Evolutionary conservation across 2,113 vertebrate species (phyloP), one percentile per base, ranked within the genome.

Genomic region (Chlorodrepanis virens): DNA sequence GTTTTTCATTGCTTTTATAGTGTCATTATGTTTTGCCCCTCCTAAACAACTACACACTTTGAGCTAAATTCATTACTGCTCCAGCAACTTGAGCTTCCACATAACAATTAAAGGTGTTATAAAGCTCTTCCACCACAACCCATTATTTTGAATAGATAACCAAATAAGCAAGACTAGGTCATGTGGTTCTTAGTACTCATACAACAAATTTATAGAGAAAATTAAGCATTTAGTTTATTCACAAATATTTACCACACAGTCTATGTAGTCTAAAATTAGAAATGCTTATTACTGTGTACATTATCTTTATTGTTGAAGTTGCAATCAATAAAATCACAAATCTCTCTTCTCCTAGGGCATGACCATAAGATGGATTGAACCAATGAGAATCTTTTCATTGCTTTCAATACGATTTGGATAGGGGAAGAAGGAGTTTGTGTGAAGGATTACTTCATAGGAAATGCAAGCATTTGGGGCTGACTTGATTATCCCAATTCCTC

Each of bases 141-240:
- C 31, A 75, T 95, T 90, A 89, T 89, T 94, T 75, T 81, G 71
- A 74, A 86, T n/a, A 70, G 76, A 86, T 83, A 95, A 90, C 53
- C 67, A 88, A 96, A 90, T 86, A 85, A 81, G 56, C 56, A 94
- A 87, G 65, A 75, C 60, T 68, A 71, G 6, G 23, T 84, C 24
- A 15, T 77, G 61, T 76, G 57, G 70, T 91, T 96, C 79, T 90
- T 93, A 56, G 45, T 33, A 50, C 53, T 81, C 44, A 71, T 47
- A 53, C 16, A 90, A 49, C 42, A 94, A 93, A 96, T 94, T 95
- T 93, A 95, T 84, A 84, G 70, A 78, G 57, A 87, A 97, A 96
- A 93, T 59, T 7, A 94, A 82, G 33, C 45, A 37, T 96, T 96
- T 95, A 49, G 54, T 33, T 87, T 94, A 70, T 92, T 94, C 81